Conservation (phyloP, 2,797 vertebrate species). For the Diplodus sargus region DNA sequence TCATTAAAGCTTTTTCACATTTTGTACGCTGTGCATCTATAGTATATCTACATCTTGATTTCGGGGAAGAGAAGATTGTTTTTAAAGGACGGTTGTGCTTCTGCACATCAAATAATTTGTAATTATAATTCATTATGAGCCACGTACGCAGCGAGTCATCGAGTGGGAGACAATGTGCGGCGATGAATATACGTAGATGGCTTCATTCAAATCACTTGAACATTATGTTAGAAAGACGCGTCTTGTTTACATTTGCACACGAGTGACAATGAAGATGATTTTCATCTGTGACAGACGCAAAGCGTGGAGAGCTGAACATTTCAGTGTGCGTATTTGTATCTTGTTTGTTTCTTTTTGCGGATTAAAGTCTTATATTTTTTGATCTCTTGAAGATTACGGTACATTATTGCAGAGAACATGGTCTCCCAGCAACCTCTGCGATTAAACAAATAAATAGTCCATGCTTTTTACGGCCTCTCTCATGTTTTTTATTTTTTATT, state of each 20-base stretch:
- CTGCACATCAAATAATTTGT: constrained; percentile 44
- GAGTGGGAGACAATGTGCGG: constrained; percentile 33
- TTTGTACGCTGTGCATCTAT: constrained; percentile 42
- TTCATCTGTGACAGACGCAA: constrained; percentile 5
- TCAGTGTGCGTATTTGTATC: background rate
- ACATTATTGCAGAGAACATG: constrained; percentile 37
- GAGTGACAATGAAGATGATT: constrained; percentile 21
- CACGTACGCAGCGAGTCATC: constrained; percentile 31
- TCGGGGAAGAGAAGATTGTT: constrained; percentile 21
- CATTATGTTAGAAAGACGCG: background rate
- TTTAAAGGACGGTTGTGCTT: constrained; percentile 40
- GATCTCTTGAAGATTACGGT: constrained; percentile 40
- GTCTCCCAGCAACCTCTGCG: constrained; percentile 17
- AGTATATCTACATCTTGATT: constrained; percentile 29
- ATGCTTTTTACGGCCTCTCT: constrained; percentile 24
- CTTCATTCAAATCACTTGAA: constrained; percentile 37
- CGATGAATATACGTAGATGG: constrained; percentile 20
- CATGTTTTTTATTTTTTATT: background rate
- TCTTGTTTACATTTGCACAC: constrained; percentile 29
- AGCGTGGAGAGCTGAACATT: background rate
- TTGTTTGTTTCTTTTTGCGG: constrained; percentile 37
- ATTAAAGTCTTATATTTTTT: constrained; percentile 32
- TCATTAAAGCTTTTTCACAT: constrained; percentile 47
- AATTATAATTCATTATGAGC: constrained; percentile 47
- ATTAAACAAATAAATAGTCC: constrained; percentile 45